phyloP scores from a whole-genome alignment of 2,888 invertebrate species.

The Eilema caniola region DNA sequence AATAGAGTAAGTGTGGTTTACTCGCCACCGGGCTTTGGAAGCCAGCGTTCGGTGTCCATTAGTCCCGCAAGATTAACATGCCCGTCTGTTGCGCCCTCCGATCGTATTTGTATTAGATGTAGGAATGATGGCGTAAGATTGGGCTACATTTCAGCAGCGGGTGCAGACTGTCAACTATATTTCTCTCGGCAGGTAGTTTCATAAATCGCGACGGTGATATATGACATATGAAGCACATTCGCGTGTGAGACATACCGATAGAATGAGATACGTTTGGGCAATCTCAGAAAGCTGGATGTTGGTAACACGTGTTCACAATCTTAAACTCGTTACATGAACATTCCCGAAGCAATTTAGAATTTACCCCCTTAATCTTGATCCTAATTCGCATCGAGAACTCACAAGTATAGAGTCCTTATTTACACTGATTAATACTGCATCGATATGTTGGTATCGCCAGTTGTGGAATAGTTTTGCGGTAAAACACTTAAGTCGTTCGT shows the following conservation, averaged over 20 bases:
- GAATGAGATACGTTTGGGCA: slow-evolving; percentile 72
- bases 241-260: slow-evolving; percentile 55
- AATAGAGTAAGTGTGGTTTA: slow-evolving; percentile 69
- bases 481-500: slow-evolving; percentile 58
- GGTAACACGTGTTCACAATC: slow-evolving; percentile 79
- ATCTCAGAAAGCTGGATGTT: slow-evolving; percentile 63
- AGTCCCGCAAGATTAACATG: slow-evolving; percentile 65
- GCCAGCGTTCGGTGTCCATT: slow-evolving; percentile 60
- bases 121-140: slow-evolving; percentile 37
- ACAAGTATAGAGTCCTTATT: slow-evolving; percentile 58
- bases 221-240: slow-evolving; percentile 62
- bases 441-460: slow-evolving; percentile 45
- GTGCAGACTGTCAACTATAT: slow-evolving; percentile 70
- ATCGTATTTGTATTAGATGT: slow-evolving; percentile 44
- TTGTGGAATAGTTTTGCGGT: slow-evolving; percentile 41
- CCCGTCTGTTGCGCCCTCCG: slow-evolving; percentile 41
- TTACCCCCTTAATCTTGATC: slow-evolving; percentile 73
- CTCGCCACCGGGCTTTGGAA: slow-evolving; percentile 52
- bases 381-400: slow-evolving; percentile 61
- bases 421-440: slow-evolving; percentile 62
- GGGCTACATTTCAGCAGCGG: slow-evolving; percentile 47
- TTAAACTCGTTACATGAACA: slow-evolving; percentile 79
- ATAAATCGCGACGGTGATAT: slow-evolving; percentile 79
- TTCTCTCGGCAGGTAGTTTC: slow-evolving; percentile 74
- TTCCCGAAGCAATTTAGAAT: slow-evolving; percentile 77